phyloP scores from a whole-genome alignment of 2,888 invertebrate genomes.

The Mesorhabditis sp. region DNA sequence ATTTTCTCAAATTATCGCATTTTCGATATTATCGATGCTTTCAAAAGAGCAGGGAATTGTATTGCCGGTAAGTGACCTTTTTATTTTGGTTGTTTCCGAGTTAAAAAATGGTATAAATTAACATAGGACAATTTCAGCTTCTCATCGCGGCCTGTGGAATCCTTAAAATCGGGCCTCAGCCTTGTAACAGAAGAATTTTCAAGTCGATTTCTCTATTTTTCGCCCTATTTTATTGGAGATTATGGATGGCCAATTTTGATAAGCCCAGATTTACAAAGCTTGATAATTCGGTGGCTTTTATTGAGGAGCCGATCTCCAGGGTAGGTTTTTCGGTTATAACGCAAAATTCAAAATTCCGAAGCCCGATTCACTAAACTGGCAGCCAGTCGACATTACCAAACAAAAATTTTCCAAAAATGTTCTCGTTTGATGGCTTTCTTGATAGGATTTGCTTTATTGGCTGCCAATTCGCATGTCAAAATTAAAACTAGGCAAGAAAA shows the following conservation, averaged over 20 bases:
- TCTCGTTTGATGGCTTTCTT: too few species aligned
- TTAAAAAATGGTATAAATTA: neutral
- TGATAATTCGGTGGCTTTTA: conserved; percentile 86
- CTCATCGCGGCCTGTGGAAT: neutral
- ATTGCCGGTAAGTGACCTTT: conserved; percentile 74
- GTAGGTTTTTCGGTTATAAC: conserved; percentile 18
- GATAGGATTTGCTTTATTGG: too few species aligned
- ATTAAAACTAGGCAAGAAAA: too few species aligned
- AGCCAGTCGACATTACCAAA: neutral
- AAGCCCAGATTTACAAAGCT: conserved; percentile 77
- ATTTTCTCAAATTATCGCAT: conserved; percentile 7
- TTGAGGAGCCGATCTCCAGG: conserved; percentile 56
- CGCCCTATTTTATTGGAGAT: conserved; percentile 60
- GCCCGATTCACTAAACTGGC: too few species aligned
- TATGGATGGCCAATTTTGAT: conserved; percentile 74
- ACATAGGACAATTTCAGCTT: neutral
- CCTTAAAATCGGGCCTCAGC: too few species aligned
- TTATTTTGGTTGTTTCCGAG: too few species aligned
- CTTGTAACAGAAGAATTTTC: too few species aligned
- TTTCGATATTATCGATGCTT: conserved; percentile 59
- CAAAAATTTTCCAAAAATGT: neutral
- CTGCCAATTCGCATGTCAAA: too few species aligned
- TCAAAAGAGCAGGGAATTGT: conserved; percentile 91
- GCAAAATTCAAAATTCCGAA: too few species aligned
- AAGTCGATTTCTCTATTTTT: conserved; percentile 15